phyloP scores from a whole-genome alignment of 1,140 invertebrate genomes.

The Ganaspis sp. region DNA sequence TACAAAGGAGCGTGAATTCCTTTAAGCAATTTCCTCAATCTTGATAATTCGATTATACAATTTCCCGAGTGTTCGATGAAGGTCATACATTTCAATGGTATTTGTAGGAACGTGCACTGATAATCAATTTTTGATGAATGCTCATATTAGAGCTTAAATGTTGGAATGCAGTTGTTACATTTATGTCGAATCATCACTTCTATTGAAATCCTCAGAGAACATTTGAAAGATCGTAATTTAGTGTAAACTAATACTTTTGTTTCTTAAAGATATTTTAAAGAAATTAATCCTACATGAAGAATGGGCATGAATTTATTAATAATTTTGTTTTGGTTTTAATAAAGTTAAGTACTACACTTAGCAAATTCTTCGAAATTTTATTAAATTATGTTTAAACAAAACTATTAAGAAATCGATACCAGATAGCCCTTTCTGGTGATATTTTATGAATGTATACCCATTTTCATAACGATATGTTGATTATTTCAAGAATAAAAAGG shows the following conservation, averaged over 20 bases:
- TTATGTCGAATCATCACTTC: conserved; percentile 5
- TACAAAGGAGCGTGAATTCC: not conserved
- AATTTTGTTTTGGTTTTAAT: too few species aligned
- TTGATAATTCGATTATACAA: conserved; percentile 22
- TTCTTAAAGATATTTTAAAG: too few species aligned
- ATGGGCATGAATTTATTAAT: not conserved
- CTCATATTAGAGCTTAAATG: not conserved
- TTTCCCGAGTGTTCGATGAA: conserved; percentile 12
- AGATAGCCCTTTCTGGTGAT: too few species aligned
- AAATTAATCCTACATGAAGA: too few species aligned
- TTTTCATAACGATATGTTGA: too few species aligned
- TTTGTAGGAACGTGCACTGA: conserved; percentile 22
- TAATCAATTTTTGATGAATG: conserved; percentile 3
- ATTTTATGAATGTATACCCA: too few species aligned
- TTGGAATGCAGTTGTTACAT: not conserved
- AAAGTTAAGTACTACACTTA: too few species aligned
- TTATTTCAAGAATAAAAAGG: not conserved
- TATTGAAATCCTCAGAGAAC: not conserved
- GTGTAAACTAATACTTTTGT: not conserved
- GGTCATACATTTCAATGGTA: conserved; percentile 11
- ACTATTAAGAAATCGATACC: too few species aligned
- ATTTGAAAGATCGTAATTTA: not conserved
- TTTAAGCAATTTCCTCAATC: conserved; percentile 4
- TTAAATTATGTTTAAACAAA: too few species aligned
- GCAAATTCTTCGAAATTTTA: too few species aligned